phyloP scores from a whole-genome alignment of 2,113 vertebrate genomes.

The Vimba vimba region DNA sequence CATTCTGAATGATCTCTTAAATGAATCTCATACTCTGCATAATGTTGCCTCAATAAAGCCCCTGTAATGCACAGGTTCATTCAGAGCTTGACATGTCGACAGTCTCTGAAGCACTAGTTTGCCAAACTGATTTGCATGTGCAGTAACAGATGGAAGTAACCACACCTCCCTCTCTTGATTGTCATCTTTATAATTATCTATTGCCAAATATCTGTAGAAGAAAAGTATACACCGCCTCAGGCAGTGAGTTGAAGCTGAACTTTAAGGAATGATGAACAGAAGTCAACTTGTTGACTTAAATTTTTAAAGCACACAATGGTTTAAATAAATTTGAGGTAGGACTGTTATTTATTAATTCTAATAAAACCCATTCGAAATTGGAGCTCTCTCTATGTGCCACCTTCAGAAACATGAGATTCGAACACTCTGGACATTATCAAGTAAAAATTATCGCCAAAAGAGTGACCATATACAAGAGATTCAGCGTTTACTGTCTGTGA shows the following conservation, averaged over 20 bases:
- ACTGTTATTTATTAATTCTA: neutral
- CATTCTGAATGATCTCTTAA: neutral
- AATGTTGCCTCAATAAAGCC: neutral
- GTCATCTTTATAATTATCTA: neutral
- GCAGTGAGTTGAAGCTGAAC: neutral
- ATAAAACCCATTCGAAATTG: neutral
- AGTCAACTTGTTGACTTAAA: neutral
- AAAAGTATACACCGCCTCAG: neutral
- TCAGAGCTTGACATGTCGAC: neutral
- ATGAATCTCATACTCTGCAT: neutral
- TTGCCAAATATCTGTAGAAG: neutral
- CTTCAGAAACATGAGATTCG: too few species aligned
- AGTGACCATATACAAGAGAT: too few species aligned
- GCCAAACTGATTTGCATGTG: neutral
- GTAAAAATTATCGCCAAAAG: too few species aligned
- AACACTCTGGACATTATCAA: too few species aligned
- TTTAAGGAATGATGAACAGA: neutral
- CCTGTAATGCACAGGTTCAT: neutral
- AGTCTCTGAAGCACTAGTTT: neutral
- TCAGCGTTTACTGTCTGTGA: too few species aligned
- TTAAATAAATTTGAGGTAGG: neutral
- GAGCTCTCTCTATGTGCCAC: too few species aligned
- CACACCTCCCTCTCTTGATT: neutral
- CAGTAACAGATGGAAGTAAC: neutral
- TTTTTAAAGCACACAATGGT: conserved; percentile 7